Conservation (phyloP, 2,888 invertebrate species). For the Malacosoma neustria region DNA sequence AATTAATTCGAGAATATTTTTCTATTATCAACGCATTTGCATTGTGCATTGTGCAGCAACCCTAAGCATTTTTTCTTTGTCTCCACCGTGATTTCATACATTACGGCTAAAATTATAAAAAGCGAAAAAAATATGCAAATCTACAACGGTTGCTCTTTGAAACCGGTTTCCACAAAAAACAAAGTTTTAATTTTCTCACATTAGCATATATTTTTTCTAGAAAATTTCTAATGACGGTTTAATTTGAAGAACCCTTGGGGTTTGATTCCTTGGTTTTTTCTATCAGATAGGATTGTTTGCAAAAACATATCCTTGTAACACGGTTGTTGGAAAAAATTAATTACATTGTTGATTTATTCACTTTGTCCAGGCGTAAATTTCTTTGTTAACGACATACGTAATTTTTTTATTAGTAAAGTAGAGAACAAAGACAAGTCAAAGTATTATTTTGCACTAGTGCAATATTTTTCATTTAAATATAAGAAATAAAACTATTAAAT, state of each 20-base stretch:
- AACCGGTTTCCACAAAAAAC: slow-evolving; percentile 42
- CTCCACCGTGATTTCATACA: slow-evolving; percentile 1
- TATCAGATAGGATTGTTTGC: slow-evolving; percentile 45
- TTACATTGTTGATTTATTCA: slow-evolving; percentile 65
- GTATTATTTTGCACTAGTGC: too few relatives aligned
- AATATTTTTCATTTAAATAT: too few relatives aligned
- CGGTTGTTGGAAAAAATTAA: slow-evolving; percentile 68
- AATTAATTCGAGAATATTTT: too few relatives aligned
- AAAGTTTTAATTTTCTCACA: slow-evolving; percentile 68
- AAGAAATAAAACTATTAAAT: too few relatives aligned
- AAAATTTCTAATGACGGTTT: slow-evolving; percentile 68
- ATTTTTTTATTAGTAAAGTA: slow-evolving; percentile 5
- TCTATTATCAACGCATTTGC: too few relatives aligned
- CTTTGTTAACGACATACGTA: slow-evolving; percentile 10
- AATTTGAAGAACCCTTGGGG: slow-evolving; percentile 74
- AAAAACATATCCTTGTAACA: slow-evolving; percentile 69
- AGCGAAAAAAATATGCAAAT: slow-evolving; percentile 54
- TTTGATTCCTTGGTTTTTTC: slow-evolving; percentile 60
- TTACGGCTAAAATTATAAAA: background rate
- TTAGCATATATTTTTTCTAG: slow-evolving; percentile 48
- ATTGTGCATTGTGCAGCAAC: slow-evolving; percentile 12
- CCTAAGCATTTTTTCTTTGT: background rate
- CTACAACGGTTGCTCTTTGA: slow-evolving; percentile 51
- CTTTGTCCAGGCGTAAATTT: slow-evolving; percentile 36
- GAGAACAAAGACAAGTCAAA: too few relatives aligned